Evolutionary conservation across 2,113 vertebrate genomes (phyloP).

Genomic region (Dascyllus trimaculatus): DNA sequence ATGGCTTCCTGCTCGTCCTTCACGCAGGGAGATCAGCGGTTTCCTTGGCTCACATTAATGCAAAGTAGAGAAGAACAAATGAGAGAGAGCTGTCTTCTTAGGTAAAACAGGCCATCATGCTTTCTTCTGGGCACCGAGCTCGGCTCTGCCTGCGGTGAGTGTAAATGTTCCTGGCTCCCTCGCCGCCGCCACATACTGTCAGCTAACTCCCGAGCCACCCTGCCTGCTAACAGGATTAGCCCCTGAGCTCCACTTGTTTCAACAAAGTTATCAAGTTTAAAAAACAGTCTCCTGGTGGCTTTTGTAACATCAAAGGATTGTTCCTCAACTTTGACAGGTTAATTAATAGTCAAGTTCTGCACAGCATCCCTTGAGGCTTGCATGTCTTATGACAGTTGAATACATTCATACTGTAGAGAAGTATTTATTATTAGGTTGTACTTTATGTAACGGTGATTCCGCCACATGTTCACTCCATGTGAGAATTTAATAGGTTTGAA

Average conservation of each 20-base stretch:
- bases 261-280: constrained; percentile 70
- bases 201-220: constrained; percentile 48
- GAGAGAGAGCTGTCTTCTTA: constrained; percentile 27
- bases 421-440: constrained; percentile 26
- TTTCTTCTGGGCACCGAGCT: constrained; percentile 33
- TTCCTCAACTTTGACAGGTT: constrained; percentile 63
- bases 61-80: constrained; percentile 37
- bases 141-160: constrained; percentile 61
- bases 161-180: constrained; percentile 65
- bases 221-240: constrained; percentile 69
- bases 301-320: constrained; percentile 51
- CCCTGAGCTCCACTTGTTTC: constrained; percentile 65
- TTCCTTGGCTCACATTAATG: constrained; percentile 33
- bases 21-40: constrained; percentile 13
- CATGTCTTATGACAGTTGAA: constrained; percentile 20
- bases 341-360: constrained; percentile 56
- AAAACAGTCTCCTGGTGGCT: constrained; percentile 54
- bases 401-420: constrained; percentile 16
- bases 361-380: constrained; percentile 4
- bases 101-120: constrained; percentile 30
- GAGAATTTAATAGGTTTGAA: constrained; percentile 10
- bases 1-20: constrained; percentile 23
- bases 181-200: constrained; percentile 47
- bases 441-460: constrained; percentile 21
- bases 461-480: constrained; percentile 26